Evolutionary conservation across 2,113 vertebrate species (phyloP), one percentile per base, ranked within the genome.

Genomic region (Tilapia sparmanii): DNA sequence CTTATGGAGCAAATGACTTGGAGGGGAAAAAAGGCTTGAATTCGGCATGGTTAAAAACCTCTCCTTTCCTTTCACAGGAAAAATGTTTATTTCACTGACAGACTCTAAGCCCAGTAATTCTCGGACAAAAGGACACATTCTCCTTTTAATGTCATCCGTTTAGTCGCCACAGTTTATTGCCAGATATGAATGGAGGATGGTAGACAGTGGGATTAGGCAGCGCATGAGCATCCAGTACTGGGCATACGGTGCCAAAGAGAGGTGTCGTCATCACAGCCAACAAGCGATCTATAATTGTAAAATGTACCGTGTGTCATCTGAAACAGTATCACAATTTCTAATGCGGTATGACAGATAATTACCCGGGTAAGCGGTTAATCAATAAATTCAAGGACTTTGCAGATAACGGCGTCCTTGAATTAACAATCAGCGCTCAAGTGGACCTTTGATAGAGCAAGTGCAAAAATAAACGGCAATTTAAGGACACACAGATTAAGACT

Each of bases 341-440:
- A 95, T 89, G 90, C 90, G 19, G 80, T 45, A 3, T 42, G 87
- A 84, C 90, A 83, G 90, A 90, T 94, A 94, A 94, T 94, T 86
- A 87, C 90, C 59, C 8, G 87, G 90, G 88, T 33, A 80, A 92
- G 91, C 24, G 85, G 84, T 85, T 94, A 95, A 95, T 96, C 95
- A 57, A 95, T 96, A 92, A 86, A 79, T 87, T 89, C 94, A 95
- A 96, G 95, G 95, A 90, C 94, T 92, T 10, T 7, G 80, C 29
- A 57, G 83, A 91, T 87, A 84, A 85, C 18, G 7, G 42, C 42
- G 94, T 90, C 95, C 94, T 95, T 95, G 90, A 94, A 95, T 95
- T 94, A 95, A 89, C 86, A 92, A 92, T 88, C 82, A 19, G 80
- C 26, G 7, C 87, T 78, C 42, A 24, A 89, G 86, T 57, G 85